A percentile compares a stretch with the other conserved stretches of the same genome.
phyloP scores from a whole-genome alignment of 2,113 vertebrate genomes.

The Lepus americanus region DNA sequence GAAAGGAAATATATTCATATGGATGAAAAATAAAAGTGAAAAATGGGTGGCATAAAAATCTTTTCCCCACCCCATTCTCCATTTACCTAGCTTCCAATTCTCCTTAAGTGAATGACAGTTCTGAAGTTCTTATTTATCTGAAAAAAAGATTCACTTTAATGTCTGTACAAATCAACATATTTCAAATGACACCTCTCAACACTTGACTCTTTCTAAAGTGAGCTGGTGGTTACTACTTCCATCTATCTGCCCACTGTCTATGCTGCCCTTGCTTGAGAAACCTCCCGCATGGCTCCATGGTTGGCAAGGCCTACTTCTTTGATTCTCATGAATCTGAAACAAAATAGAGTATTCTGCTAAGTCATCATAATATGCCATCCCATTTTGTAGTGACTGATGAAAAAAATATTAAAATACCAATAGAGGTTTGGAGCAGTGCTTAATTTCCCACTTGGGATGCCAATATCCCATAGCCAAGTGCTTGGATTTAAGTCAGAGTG shows the following conservation, averaged over 20 bases:
- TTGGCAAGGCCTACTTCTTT: neutral
- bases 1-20: conserved; percentile 26
- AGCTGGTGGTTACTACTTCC: neutral
- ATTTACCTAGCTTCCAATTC: neutral
- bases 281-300: neutral
- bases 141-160: neutral
- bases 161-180: neutral
- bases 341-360: neutral
- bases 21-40: conserved; percentile 22
- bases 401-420: neutral
- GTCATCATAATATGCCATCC: neutral
- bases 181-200: conserved; percentile 8
- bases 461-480: too few species aligned
- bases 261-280: neutral
- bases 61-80: neutral
- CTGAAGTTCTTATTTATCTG: neutral
- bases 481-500: too few species aligned
- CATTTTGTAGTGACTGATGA: conserved; percentile 1
- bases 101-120: neutral
- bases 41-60: neutral
- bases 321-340: conserved; percentile 39
- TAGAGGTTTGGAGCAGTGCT: too few species aligned
- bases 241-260: neutral
- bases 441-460: too few species aligned
- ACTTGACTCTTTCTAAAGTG: neutral